A percentile compares a stretch with the other conserved stretches of the same genome.
phyloP scores from a whole-genome alignment of 1,140 invertebrate species.

The Drosophila virilis region DNA sequence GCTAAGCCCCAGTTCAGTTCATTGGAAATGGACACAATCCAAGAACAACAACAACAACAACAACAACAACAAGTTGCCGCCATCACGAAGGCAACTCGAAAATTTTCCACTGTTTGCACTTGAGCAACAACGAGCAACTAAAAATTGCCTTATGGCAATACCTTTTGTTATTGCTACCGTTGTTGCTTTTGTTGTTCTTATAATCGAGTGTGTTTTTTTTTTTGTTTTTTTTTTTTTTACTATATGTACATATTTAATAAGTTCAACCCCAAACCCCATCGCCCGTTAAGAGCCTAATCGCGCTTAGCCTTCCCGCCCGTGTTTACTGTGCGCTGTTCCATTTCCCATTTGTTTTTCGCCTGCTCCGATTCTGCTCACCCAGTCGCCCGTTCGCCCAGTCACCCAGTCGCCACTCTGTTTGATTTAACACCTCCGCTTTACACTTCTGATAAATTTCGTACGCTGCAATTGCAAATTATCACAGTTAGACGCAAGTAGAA shows the following conservation, averaged over 20 bases:
- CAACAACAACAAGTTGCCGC: conserved; percentile 4
- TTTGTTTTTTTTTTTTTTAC: no score
- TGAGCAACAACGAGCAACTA: conserved; percentile 33
- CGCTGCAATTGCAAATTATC: conserved; percentile 26
- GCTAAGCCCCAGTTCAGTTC: conserved; percentile 22
- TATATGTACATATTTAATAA: conserved; percentile 52
- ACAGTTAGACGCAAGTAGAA: not conserved
- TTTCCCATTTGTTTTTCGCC: not conserved
- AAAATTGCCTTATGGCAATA: conserved; percentile 21
- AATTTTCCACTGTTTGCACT: conserved; percentile 63
- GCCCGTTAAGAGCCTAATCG: not conserved
- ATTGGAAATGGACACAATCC: conserved; percentile 21
- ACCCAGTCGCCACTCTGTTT: conserved; percentile 39
- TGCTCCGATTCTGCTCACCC: not conserved
- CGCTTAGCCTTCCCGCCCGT: not conserved
- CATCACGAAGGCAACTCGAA: conserved; percentile 32
- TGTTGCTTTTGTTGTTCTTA: conserved; percentile 30
- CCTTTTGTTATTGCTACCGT: conserved; percentile 7
- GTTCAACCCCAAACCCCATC: conserved; percentile 16
- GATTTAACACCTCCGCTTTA: conserved; percentile 59
- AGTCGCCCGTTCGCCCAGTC: not conserved
- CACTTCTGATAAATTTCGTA: conserved; percentile 19
- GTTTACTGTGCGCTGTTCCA: not conserved
- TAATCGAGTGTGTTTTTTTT: conserved; percentile 51
- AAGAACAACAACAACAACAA: conserved; percentile 20